Evolutionary conservation across 2,113 vertebrate species (phyloP).

Genomic region (Salvelinus sp.): DNA sequence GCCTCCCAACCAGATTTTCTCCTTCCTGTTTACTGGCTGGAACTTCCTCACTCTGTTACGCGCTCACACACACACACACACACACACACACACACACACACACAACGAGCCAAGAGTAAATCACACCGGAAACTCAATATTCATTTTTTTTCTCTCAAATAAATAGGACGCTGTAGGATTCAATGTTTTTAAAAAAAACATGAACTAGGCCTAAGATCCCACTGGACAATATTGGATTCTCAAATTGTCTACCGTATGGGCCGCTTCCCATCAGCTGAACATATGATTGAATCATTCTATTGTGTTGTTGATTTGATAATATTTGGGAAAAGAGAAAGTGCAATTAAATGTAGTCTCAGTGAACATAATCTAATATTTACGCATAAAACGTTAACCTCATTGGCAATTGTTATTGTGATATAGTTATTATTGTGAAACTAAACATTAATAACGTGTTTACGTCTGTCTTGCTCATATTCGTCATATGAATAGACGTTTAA

Average conservation of each 20-base stretch:
- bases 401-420: too few relatives aligned
- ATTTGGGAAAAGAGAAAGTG: too few relatives aligned
- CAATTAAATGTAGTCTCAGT: too few relatives aligned
- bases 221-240: neutral
- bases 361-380: too few relatives aligned
- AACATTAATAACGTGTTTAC: too few relatives aligned
- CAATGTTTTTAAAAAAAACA: neutral
- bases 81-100: constrained; percentile 7
- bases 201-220: neutral
- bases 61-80: constrained; percentile 16
- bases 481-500: too few relatives aligned
- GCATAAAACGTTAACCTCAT: too few relatives aligned
- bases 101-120: neutral
- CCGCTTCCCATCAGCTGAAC: neutral
- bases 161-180: neutral
- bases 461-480: too few relatives aligned
- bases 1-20: constrained; percentile 69
- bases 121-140: constrained; percentile 11
- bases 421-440: too few relatives aligned
- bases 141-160: neutral
- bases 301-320: too few relatives aligned
- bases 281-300: neutral
- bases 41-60: constrained; percentile 74
- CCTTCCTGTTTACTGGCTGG: constrained; percentile 90
- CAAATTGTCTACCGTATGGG: neutral